Evolutionary conservation across 2,888 invertebrate genomes (phyloP), one percentile per base, ranked within the genome.

Genomic region (Chrysotoxum bicinctum): DNA sequence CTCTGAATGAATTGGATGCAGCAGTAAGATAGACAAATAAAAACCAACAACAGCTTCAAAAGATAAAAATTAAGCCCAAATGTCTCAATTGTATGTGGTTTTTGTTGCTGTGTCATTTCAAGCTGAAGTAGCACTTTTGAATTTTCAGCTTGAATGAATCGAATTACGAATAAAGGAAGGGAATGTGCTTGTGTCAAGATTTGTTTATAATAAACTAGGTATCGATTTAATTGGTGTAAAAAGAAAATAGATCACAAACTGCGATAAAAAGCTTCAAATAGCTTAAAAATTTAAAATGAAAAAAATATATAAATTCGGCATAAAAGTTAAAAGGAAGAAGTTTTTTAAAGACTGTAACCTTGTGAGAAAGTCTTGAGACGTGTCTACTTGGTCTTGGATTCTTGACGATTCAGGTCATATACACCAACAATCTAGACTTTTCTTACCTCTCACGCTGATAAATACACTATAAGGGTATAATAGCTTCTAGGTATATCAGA

Each of bases 1-100:
- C 16, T 16, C 12, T 16, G 4, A 35, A 3, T 52, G 12, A 0
- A 8, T 45, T 26, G 16, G 26, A 45, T 26, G 26, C 30, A 45
- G 2, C 30, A 50, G 14, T 40, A 45, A 30, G 16, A 21, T 26
- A 58, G 14, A 32, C 4, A 7, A 26, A 16, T 23, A n/a, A 4
- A 23, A 40, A 58, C 14, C 3, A 14, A n/a, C 0, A 40, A 40
- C 26, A 40, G 23, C 37, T 69, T 69, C 4, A 32, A 35, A 72
- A 60, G 35, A 50, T 48, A 60, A 48, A 45, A 60, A 72, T 72
- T 60, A 72, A 72, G 50, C 50, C 48, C 60, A 72, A 66, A 72
- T 58, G 72, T 72, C 72, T 72, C 58, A 72, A 60, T 60, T 72
- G 58, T 58, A 12, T 60, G 62, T 62, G 62, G 52, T 54, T 48